A percentile compares a stretch with the other conserved stretches of the same genome.
Conservation (phyloP, 2,113 vertebrate genomes). For the Seriola dumerili region DNA sequence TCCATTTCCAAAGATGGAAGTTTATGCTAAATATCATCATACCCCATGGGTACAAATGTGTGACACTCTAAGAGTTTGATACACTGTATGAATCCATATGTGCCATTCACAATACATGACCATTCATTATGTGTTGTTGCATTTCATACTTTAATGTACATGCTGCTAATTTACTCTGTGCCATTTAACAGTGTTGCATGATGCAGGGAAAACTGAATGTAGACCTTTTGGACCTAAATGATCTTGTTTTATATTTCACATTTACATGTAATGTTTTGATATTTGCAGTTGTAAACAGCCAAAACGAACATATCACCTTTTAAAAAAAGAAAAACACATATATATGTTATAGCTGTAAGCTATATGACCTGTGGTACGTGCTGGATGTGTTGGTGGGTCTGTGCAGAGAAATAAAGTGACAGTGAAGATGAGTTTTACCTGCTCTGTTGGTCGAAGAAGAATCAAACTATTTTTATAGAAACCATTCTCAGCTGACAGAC, state of each 20-base stretch:
- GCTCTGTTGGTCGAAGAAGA: not conserved
- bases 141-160: constrained; percentile 1
- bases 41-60: constrained; percentile 72
- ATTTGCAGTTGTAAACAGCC: constrained; percentile 28
- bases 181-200: constrained; percentile 41
- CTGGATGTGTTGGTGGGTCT: constrained; percentile 27
- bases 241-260: constrained; percentile 34
- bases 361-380: constrained; percentile 27
- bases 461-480: not conserved
- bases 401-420: constrained; percentile 45
- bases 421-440: not conserved
- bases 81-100: constrained; percentile 24
- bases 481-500: not conserved
- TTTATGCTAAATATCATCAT: constrained; percentile 20
- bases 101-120: not conserved
- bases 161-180: constrained; percentile 50
- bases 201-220: constrained; percentile 50
- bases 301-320: constrained; percentile 13
- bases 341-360: not conserved
- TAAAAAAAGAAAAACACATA: not conserved
- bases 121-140: constrained; percentile 18
- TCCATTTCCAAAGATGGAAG: constrained; percentile 52
- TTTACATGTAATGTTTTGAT: constrained; percentile 47
- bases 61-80: constrained; percentile 26
- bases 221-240: not conserved